Evolutionary conservation across 2,113 vertebrate species (phyloP), one percentile per base, ranked within the genome.

Genomic region (Casuarius casuarius): DNA sequence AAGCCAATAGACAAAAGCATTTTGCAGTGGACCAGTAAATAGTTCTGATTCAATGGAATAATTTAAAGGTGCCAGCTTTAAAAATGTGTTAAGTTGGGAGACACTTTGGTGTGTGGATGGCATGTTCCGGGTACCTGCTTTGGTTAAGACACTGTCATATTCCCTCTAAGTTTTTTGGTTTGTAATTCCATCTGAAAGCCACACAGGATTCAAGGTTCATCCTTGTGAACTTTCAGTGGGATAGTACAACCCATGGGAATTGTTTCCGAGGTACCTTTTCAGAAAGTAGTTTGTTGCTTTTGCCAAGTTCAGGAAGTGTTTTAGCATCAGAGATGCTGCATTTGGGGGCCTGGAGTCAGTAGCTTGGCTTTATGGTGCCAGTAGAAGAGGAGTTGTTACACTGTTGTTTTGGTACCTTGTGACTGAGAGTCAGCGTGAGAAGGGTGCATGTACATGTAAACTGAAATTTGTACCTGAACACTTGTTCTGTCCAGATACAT

Each of bases 1-100:
- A 92, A 94, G 40, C 54, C 35, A 10, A 93, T 77, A 62, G 85
- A 93, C 22, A 80, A 84, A 94, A 91, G 9, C 66, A 46, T 87
- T 91, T 93, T 95, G 52, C 44, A 79, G 40, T 83, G 56, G 44
- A 61, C 78, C 79, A 20, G 15, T 76, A 83, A 92, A 81, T 76
- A 84, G 63, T 90, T 97, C 35, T 90, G 63, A 46, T 92, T 93
- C 59, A 74, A 31, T 42, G 12, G 26, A 87, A 28, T 66, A 71
- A 86, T 77, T 93, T 84, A 54, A 86, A 86, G 40, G 71, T 90
- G 80, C 46, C 72, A 84, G 23, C 79, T 88, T 84, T 80, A 59
- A 71, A 80, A 83, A 11, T 10, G 40, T 84, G 40, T 62, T 62
- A 46, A 6, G 21, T 35, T 77, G 33, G 22, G 42, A 67, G 35